Evolutionary conservation across 1,140 invertebrate genomes (phyloP).

Genomic region (Micrasema minimum): DNA sequence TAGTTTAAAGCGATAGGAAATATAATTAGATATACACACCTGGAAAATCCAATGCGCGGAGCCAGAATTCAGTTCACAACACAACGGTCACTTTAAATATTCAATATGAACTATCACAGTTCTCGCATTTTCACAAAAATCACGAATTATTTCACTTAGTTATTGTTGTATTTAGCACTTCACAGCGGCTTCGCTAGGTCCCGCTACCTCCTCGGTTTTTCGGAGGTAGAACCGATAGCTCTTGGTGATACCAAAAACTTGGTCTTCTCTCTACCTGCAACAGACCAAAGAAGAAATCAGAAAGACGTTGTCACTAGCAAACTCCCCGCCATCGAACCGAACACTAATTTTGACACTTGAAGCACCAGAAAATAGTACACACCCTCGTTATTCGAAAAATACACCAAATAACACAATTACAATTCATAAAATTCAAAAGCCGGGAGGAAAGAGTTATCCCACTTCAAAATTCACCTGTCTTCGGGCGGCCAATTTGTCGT

Average conservation of each 20-base stretch:
- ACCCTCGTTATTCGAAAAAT: background rate
- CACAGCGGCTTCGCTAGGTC: background rate
- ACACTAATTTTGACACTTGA: background rate
- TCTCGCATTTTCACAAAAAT: slow-evolving; percentile 37
- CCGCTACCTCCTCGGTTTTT: slow-evolving; percentile 28
- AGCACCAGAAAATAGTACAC: background rate
- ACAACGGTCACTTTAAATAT: slow-evolving; percentile 21
- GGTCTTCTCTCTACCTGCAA: slow-evolving; percentile 36
- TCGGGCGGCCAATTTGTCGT: slow-evolving; percentile 30
- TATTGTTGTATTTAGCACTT: too few relatives aligned
- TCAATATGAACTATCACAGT: slow-evolving; percentile 20
- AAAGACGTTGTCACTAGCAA: slow-evolving; percentile 6
- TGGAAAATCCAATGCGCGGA: background rate
- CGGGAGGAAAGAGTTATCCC: slow-evolving; percentile 14
- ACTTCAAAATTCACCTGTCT: slow-evolving; percentile 42
- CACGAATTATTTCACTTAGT: too few relatives aligned
- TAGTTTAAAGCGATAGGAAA: too few relatives aligned
- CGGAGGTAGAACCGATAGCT: slow-evolving; percentile 22
- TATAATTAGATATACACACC: slow-evolving; percentile 20
- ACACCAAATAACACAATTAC: slow-evolving; percentile 20
- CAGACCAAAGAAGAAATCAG: background rate
- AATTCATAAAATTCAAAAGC: slow-evolving; percentile 39
- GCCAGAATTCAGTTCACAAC: background rate
- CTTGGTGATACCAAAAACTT: slow-evolving; percentile 11
- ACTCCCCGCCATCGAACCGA: background rate